phyloP scores from a whole-genome alignment of 2,797 vertebrate species.

The Dendrocincla fuliginosa region DNA sequence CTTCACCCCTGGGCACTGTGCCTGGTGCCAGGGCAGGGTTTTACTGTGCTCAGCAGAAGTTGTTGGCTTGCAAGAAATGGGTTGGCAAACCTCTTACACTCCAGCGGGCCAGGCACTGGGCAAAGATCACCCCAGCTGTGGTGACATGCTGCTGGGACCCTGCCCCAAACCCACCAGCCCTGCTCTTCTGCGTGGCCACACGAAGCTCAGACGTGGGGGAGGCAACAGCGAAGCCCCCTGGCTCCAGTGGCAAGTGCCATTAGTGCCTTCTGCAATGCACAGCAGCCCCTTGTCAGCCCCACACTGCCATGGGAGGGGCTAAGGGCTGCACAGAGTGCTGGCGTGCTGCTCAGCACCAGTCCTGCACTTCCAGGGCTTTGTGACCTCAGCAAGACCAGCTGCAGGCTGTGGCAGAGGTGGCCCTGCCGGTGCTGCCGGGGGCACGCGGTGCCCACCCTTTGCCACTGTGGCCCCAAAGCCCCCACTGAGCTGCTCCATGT shows the following conservation, averaged over 20 bases:
- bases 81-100: background rate
- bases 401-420: background rate
- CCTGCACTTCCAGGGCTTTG: rapidly evolving
- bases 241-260: rapidly evolving
- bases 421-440: background rate
- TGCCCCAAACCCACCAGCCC: background rate
- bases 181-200: rapidly evolving
- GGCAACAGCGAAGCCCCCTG: rapidly evolving
- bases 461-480: rapidly evolving
- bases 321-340: background rate
- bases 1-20: rapidly evolving
- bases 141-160: background rate
- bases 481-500: rapidly evolving
- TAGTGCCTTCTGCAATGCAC: background rate
- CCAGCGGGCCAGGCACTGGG: rapidly evolving
- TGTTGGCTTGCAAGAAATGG: background rate
- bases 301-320: rapidly evolving
- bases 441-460: rapidly evolving
- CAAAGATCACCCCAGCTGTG: rapidly evolving
- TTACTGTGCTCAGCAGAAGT: rapidly evolving
- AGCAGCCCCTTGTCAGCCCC: background rate
- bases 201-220: rapidly evolving
- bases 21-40: background rate
- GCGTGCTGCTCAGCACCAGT: background rate
- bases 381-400: background rate